These are phyloP conservation scores for Terrapene triunguis DNA, from an alignment of 2,113 vertebrate species.

Conservation along the genomic window DNA sequence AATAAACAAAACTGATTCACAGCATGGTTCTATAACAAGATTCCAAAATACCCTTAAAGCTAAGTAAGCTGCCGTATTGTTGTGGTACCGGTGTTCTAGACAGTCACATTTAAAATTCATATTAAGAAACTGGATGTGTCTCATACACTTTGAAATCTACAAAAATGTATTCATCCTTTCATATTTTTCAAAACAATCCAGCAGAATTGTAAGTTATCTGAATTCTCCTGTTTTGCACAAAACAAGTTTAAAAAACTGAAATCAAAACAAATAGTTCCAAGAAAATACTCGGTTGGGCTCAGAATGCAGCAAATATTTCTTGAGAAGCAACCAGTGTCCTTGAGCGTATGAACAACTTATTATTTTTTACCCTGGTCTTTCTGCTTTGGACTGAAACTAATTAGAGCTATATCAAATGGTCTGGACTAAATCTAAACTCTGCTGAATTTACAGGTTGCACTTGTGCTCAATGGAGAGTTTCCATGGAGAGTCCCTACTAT, in stretches of 20 bases:
- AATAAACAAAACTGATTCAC: neutral
- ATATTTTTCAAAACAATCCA: conserved; percentile 33
- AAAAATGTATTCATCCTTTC: neutral
- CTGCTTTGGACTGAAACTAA: conserved; percentile 40
- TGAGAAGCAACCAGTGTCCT: neutral
- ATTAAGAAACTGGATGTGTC: neutral
- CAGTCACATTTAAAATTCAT: neutral
- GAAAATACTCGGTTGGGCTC: neutral
- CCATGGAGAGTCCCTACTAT: neutral
- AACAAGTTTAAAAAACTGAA: neutral
- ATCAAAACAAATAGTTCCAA: conserved; percentile 25
- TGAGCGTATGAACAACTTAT: conserved; percentile 10
- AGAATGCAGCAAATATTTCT: conserved; percentile 1
- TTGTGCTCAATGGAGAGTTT: conserved; percentile 31
- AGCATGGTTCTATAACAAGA: neutral
- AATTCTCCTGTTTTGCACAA: neutral
- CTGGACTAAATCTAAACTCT: conserved; percentile 5
- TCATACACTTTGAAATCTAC: neutral
- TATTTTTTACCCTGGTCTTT: conserved; percentile 21
- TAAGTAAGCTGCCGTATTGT: neutral
- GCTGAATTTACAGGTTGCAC: conserved; percentile 25
- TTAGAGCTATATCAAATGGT: conserved; percentile 52
- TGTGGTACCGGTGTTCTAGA: neutral
- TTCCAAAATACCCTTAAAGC: neutral
- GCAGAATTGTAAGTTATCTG: conserved; percentile 22